Base-by-base conservation (phyloP, 2,113 vertebrate species). In the Aptenodytes patagonicus region DNA sequence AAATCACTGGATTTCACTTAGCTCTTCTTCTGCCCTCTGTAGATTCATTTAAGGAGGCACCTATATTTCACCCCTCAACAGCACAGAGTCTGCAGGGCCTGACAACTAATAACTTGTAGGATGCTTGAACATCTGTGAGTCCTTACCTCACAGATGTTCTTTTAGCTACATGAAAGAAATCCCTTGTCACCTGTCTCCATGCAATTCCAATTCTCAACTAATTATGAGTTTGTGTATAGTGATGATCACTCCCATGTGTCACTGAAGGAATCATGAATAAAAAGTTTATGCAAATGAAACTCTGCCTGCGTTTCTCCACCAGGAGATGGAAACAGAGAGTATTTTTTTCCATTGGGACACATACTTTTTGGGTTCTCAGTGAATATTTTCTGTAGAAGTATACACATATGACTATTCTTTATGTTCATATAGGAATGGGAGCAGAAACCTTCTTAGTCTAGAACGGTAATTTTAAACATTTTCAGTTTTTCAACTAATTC, bases 181-280 rank as follows among this genome's bases (percentile, higher is more conserved):
- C 95, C 89, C 95, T 82, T 96, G 94, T 95, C 90, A 95, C 83
- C n/a, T 93, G 92, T 97, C 77, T 97, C 89, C 44, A 79, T 89
- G 90, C 83, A 93, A 54, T 95, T 97, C 86, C 92, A 96, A 91
- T 93, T 95, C 94, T 96, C 91, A 95, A 84, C 86, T 96, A 95
- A 97, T 97, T 97, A 96, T 71, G 94, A 79, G 52, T 94, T 93
- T 95, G 77, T 95, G 73, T 87, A 87, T 89, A 84, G 72, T 87
- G 77, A 96, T 96, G 94, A 96, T 97, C 89, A 93, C 90, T 92
- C 95, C 91, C 96, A 93, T 70, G 92, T 97, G 96, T 79, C 89
- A 82, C 36, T 76, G 86, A 89, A 93, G 52, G 52, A 96, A 91
- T 95, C 93, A 93, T 91, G 95, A 95, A 95, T 93, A 90, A 91